Base-by-base conservation (phyloP, 30 jellyfish, hydroid and myxozoan species). In the Sanderia malayensis region DNA sequence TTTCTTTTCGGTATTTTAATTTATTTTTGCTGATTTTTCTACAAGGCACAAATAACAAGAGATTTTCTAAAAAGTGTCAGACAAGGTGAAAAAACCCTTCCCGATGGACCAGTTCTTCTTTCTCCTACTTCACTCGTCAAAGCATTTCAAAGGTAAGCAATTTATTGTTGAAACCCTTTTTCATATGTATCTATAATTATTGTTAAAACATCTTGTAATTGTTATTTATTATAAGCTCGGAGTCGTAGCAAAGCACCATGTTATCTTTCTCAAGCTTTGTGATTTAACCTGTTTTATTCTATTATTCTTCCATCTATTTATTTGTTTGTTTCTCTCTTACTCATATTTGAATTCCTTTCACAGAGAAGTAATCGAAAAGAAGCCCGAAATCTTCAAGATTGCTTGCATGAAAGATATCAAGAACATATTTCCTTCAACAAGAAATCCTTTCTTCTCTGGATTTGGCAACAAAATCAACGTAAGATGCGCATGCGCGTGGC, bases 401-500 rank as follows among this genome's bases (percentile, higher is more conserved):
- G 93, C 95, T n/a, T 92, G 99, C 65, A 72, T 92, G 85, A 55
- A 85, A 46, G 94, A 92, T 70, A 86, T 92, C 20, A 53, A 67
- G 46, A 79, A 73, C 34, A 93, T 92, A 0, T 92, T 92, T 52
- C 99, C 99, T 1, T 45, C 34, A 37, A 52, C 87, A 21, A 52
- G 92, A 58, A 83, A 79, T 58, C 99, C 99, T 4, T 92, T 92
- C 65, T 76, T 47, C 71, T 85, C 99, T 41, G 99, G 99, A 45
- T 92, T 92, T 46, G 99, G 99, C 0, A 92, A 92, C 78, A 94
- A 95, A 41, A 77, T 92, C 13, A 92, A 85, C 71, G 99, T 92
- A 58, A 73, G 95, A 59, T n/a, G 15, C 0, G 6, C 4, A 26
- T 53, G 9, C 15, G 34, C 25, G 3, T 68, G 21, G 34, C 44